phyloP scores from a whole-genome alignment of 2,113 vertebrate genomes.

The Aphyosemion australe region DNA sequence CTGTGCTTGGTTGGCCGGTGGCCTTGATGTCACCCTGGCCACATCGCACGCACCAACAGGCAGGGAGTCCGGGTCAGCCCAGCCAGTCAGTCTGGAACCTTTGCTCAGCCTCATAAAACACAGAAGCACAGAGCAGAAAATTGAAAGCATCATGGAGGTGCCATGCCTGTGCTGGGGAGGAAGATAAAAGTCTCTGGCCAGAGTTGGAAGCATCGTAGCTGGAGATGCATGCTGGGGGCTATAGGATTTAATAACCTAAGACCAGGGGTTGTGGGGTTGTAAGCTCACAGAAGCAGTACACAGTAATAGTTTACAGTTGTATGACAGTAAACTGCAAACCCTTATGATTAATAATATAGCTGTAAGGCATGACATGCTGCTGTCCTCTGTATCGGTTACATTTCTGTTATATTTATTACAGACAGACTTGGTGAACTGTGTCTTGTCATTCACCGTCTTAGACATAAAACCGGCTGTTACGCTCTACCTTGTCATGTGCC shows the following conservation, averaged over 20 bases:
- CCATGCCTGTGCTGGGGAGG: conserved; percentile 76
- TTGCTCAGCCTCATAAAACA: conserved; percentile 80
- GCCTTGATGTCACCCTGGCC: conserved; percentile 70
- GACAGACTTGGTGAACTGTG: conserved; percentile 45
- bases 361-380: conserved; percentile 56
- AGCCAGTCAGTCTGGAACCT: conserved; percentile 75
- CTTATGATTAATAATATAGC: conserved; percentile 71
- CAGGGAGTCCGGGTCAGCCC: conserved; percentile 69
- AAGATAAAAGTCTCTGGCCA: conserved; percentile 78
- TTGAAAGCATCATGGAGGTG: conserved; percentile 83
- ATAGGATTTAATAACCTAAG: conserved; percentile 78
- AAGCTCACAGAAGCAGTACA: conserved; percentile 54
- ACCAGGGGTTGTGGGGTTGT: conserved; percentile 68
- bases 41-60: conserved; percentile 51
- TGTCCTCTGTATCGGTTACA: conserved; percentile 57
- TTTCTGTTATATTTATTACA: conserved; percentile 62
- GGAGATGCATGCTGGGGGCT: conserved; percentile 74
- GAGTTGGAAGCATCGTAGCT: conserved; percentile 72
- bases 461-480: conserved; percentile 57
- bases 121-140: conserved; percentile 83
- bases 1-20: conserved; percentile 61
- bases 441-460: conserved; percentile 65
- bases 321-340: conserved; percentile 70
- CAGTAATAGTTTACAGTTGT: conserved; percentile 72
- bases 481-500: conserved; percentile 59